Evolutionary conservation across 92 coral and sea anemone genomes (phyloP), one percentile per base, ranked within the genome.

Genomic region (Blastomussa wellsi): DNA sequence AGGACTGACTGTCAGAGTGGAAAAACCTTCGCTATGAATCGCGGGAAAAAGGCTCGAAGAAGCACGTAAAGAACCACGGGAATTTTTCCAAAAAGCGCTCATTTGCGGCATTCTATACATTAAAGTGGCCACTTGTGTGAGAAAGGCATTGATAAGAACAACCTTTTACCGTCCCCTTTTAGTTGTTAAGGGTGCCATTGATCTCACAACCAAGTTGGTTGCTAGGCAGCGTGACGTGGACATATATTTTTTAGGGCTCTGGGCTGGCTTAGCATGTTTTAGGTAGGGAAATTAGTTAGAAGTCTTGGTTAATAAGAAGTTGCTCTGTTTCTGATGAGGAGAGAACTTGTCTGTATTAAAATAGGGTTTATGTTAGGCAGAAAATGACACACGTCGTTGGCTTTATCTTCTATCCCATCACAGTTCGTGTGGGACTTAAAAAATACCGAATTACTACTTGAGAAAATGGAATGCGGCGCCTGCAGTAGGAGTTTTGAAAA

Each of bases 1-100:
- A 52, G 98, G 98, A 8, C 90, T 94, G 44, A 78, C 90, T 49
- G 81, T 90, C 60, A 82, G 84, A 88, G 90, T 88, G 26, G 95
- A 94, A 71, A 69, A 79, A 64, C 84, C 88, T 31, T 85, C 68
- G 28, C 76, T 44, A 7, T 85, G 77, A 83, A 71, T 38, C 48
- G 2, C 15, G 70, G 79, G 38, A 35, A 48, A 38, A 70, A 13
- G 74, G 41, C 35, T 37, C 35, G 4, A 20, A 26, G 44, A 19
- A 19, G 29, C 48, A 2, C 44, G 12, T 17, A 70, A 68, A 31
- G 39, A 68, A 31, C 9, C 24, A 3, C 8, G 74, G 74, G 39
- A 67, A 68, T 13, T 1, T 57, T 57, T 57, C 1, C 22, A 14
- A 62, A n/a, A 26, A 62, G 68, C 35, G 8, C 31, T 4, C 31